These are phyloP conservation scores for Lypha dubia DNA, from an alignment of 2,888 invertebrate species.

Conservation along the genomic window DNA sequence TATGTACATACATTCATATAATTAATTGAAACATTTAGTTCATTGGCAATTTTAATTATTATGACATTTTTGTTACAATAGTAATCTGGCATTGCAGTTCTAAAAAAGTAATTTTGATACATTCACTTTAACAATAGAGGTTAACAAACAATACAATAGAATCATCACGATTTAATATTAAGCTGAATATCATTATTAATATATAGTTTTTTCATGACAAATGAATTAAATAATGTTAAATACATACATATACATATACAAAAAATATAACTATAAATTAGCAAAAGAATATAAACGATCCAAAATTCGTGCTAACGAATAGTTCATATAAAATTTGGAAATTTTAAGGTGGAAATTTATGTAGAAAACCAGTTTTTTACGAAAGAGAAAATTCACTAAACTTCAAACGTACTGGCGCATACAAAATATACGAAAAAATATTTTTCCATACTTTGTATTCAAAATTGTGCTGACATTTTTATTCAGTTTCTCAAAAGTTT, in stretches of 20 bases:
- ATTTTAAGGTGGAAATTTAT: too few species aligned
- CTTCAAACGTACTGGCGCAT: too few species aligned
- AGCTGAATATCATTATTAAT: background rate
- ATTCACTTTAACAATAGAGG: conserved; percentile 9
- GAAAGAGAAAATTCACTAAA: too few species aligned
- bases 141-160: conserved; percentile 26
- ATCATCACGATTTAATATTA: conserved; percentile 13
- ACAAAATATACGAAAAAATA: too few species aligned
- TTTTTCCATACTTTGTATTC: too few species aligned
- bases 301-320: background rate
- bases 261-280: too few species aligned
- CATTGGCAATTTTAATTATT: background rate
- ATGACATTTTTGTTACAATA: background rate
- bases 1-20: background rate
- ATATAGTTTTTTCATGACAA: conserved; percentile 18
- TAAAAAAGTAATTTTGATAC: conserved; percentile 1
- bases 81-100: background rate
- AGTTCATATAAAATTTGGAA: background rate
- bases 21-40: background rate
- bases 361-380: too few species aligned
- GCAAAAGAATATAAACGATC: too few species aligned
- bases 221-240: conserved; percentile 15
- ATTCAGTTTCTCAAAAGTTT: too few species aligned
- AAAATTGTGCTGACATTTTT: too few species aligned
- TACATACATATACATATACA: background rate